These are phyloP conservation scores for Patella ulyssiponensis DNA, from an alignment of 2,888 invertebrate species.

Conservation along the genomic window DNA sequence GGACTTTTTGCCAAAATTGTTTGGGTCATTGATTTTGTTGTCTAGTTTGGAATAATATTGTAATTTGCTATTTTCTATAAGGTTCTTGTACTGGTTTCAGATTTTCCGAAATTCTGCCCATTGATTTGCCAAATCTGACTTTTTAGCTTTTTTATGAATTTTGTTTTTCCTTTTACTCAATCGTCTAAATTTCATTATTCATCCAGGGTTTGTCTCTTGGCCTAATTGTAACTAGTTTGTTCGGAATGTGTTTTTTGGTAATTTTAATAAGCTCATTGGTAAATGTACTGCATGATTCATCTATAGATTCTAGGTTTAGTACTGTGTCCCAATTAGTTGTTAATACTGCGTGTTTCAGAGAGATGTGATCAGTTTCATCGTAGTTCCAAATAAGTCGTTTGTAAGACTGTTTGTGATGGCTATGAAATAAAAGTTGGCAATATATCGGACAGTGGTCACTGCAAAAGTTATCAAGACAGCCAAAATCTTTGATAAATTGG, in stretches of 20 bases:
- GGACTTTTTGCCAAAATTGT: slow-evolving; percentile 1
- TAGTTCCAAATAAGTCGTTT: slow-evolving; percentile 18
- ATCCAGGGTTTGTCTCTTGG: slow-evolving; percentile 1
- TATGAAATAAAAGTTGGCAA: not conserved
- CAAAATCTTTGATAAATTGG: not conserved
- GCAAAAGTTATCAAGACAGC: not conserved
- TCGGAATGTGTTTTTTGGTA: not conserved
- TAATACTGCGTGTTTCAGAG: not conserved
- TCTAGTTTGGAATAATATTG: no score
- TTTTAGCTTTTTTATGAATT: slow-evolving; percentile 6
- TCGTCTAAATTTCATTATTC: not conserved
- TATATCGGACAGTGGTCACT: not conserved
- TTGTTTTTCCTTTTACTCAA: not conserved
- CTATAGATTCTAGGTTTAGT: not conserved
- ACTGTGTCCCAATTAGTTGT: not conserved
- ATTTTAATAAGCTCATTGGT: not conserved
- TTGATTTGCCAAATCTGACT: not conserved
- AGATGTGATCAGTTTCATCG: slow-evolving; percentile 2
- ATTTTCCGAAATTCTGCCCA: slow-evolving; percentile 8
- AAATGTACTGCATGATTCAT: not conserved
- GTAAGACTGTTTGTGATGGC: not conserved
- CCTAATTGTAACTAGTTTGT: slow-evolving; percentile 2
- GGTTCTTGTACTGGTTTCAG: not conserved
- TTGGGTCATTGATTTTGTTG: not conserved
- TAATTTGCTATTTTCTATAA: not conserved